phyloP scores from a whole-genome alignment of 2,797 vertebrate genomes.

The Ctenopoma kingsleyae region DNA sequence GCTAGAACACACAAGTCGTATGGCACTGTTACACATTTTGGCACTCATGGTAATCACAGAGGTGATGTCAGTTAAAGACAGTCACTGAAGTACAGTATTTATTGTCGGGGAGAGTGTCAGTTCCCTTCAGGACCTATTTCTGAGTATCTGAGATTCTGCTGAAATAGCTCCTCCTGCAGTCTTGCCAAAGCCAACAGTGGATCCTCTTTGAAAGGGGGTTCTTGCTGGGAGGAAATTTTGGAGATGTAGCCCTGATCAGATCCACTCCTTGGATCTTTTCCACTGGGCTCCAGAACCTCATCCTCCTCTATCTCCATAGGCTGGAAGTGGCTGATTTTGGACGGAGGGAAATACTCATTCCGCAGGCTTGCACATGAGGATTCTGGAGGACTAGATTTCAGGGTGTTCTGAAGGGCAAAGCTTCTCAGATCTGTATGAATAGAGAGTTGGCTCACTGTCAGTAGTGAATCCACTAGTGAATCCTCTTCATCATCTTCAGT shows the following conservation, averaged over 20 bases:
- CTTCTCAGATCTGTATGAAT: constrained; percentile 16
- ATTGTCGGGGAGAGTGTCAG: background rate
- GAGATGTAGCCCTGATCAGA: constrained; percentile 96
- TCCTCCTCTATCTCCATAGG: constrained; percentile 65
- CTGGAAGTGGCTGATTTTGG: constrained; percentile 6
- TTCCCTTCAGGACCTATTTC: constrained; percentile 33
- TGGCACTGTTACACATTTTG: background rate
- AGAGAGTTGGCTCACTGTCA: background rate
- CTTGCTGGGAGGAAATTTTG: constrained; percentile 82
- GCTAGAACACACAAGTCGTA: background rate
- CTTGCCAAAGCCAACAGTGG: constrained; percentile 81
- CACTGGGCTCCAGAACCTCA: constrained; percentile 54
- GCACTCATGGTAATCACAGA: background rate
- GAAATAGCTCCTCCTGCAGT: constrained; percentile 83
- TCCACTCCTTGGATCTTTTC: constrained; percentile 85
- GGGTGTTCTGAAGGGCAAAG: constrained; percentile 17
- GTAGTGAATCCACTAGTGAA: constrained; percentile 10
- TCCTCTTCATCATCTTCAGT: constrained; percentile 56
- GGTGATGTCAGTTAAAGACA: background rate
- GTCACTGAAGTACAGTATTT: background rate
- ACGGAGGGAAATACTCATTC: constrained; percentile 15
- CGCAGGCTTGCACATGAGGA: constrained; percentile 17
- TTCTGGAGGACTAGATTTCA: constrained; percentile 11
- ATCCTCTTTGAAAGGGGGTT: constrained; percentile 65
- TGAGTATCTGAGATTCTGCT: constrained; percentile 37